Base-by-base conservation (phyloP, 2,888 invertebrate species). In the Dicyrtoma fusca region DNA sequence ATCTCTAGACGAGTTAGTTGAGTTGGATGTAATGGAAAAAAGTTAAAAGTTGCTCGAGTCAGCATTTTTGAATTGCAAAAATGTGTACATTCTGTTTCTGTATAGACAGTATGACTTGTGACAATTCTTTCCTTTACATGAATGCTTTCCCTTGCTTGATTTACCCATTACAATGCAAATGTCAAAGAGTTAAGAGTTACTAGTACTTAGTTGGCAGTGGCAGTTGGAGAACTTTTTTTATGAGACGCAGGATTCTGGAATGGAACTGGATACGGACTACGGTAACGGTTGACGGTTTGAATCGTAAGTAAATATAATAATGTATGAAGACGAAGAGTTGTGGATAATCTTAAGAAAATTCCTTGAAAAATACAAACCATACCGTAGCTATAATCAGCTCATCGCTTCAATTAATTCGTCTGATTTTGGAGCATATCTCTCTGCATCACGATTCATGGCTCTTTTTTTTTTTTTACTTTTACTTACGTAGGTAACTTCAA, bases 391-490 rank as follows among this genome's bases (percentile, higher is more conserved):
- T 68, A 68, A 68, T 68, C 66, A 68, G 66, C 57, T 68, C 66
- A 68, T 68, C 66, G 66, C 66, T 68, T 68, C 66, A 68, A 68
- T 68, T 68, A 68, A 68, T 68, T 68, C 66, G 34, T 42, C 66
- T 55, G 44, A 68, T 68, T 68, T 68, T 45, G 55, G 34, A 68
- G 34, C 34, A 34, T 34, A 34, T 34, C 34, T 34, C 34, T 34
- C 34, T 34, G 34, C 34, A 34, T 34, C 34, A 34, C 34, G 42
- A 19, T 10, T 8, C 19, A 26, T 57, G 57, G 10, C 6, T n/a
- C 1, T 21, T 26, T 17, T 57, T 19, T n/a, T 19, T 51, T 47
- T 13, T 47, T n/a, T 17, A 47, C 45, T n/a, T n/a, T n/a, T n/a
- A 3, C 49, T 11, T 49, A n/a, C 11, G 49, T 14, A 49, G 4